Conservation (phyloP, 1,140 invertebrate genomes). For the Cataglyphis hispanica region DNA sequence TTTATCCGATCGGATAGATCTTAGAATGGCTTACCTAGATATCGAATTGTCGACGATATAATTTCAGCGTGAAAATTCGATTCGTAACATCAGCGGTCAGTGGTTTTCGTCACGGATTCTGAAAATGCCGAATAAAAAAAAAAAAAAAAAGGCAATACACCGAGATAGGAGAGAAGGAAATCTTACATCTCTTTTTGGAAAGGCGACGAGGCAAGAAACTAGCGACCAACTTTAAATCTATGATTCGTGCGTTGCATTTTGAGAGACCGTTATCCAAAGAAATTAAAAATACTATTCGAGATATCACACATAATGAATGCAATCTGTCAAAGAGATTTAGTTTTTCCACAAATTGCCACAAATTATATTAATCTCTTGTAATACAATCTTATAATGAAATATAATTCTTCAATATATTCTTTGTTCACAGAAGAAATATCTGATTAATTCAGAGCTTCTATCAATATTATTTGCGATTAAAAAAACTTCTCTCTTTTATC, state of each 20-base stretch:
- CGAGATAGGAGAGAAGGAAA: slow-evolving; percentile 51
- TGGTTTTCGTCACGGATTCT: slow-evolving; percentile 57
- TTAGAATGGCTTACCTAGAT: slow-evolving; percentile 45
- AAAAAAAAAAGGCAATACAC: slow-evolving; percentile 32
- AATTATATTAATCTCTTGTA: neutral
- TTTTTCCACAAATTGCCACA: neutral
- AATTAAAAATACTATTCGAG: neutral
- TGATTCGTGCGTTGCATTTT: slow-evolving; percentile 76
- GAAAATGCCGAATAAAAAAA: slow-evolving; percentile 52
- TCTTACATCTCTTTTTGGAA: slow-evolving; percentile 57
- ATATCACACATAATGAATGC: neutral
- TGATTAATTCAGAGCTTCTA: neutral
- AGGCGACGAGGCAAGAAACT: slow-evolving; percentile 69
- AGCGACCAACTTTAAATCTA: slow-evolving; percentile 79
- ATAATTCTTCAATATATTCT: neutral
- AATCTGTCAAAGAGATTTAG: slow-evolving; percentile 11
- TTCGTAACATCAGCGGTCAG: slow-evolving; percentile 58
- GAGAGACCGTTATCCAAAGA: slow-evolving; percentile 30
- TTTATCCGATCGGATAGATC: slow-evolving; percentile 23
- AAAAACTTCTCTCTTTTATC: neutral
- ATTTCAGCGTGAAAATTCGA: slow-evolving; percentile 59
- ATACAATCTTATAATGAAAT: neutral
- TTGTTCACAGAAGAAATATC: neutral
- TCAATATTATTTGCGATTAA: neutral
- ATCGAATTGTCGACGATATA: slow-evolving; percentile 40